phyloP scores from a whole-genome alignment of 2,113 vertebrate species.

The Candoia aspera region DNA sequence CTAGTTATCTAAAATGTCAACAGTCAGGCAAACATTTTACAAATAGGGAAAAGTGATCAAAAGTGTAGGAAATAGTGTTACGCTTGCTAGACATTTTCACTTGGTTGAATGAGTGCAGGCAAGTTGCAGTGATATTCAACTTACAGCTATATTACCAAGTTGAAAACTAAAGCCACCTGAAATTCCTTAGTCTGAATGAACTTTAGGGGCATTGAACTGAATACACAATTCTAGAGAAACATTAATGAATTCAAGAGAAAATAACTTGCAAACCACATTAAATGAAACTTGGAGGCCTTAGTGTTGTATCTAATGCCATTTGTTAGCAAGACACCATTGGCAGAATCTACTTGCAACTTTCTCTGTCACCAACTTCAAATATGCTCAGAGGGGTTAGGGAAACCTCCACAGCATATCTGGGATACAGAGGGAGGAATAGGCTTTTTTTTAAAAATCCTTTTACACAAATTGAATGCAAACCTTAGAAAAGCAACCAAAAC shows the following conservation, averaged over 20 bases:
- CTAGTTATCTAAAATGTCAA: slow-evolving; percentile 1
- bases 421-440: too few relatives aligned
- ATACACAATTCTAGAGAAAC: neutral
- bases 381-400: neutral
- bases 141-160: neutral
- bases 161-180: neutral
- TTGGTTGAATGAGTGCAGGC: neutral
- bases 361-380: neutral
- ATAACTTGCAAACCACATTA: neutral
- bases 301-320: neutral
- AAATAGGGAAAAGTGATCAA: neutral
- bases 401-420: neutral
- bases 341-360: neutral
- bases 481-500: neutral
- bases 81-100: neutral
- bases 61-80: neutral
- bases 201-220: neutral
- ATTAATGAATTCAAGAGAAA: neutral
- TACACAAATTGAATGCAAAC: neutral
- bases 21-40: slow-evolving; percentile 32
- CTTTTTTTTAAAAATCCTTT: neutral
- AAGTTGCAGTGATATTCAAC: neutral
- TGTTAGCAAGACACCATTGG: neutral
- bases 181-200: neutral
- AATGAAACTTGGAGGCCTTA: neutral